Base-by-base conservation (phyloP, 2,888 invertebrate genomes). In the Diarsia dahlii region DNA sequence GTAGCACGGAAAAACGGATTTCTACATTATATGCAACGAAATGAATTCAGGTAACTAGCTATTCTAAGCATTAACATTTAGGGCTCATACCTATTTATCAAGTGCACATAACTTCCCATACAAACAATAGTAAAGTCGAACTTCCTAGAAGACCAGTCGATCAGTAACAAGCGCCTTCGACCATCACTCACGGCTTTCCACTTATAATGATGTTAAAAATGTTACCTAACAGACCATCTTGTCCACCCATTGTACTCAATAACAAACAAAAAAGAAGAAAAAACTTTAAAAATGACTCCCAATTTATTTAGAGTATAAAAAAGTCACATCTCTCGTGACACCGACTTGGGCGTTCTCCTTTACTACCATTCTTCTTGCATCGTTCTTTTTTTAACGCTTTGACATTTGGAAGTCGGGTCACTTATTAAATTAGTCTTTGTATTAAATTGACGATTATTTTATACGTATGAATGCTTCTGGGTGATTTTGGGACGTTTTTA, bases 371-470 rank as follows among this genome's bases (percentile, higher is more conserved):
- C 92, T 94, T 95, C 94, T 94, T 95, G 77, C 63, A 93, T 92
- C 90, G 89, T 93, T 93, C 92, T 92, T 92, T 92, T 91, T 93
- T 93, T 91, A 92, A 89, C 90, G 91, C 93, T 95, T 95, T 95
- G 96, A 96, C 96, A 95, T 96, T 82, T 93, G 89, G 93, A 88
- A 95, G 95, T 93, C 92, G 94, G 95, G 93, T 94, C 95, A 95
- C 95, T 96, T 96, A 96, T 96, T 96, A 96, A 96, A 96, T 96
- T 96, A 96, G 95, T 94, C 95, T 96, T 96, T 96, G 95, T 96
- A 96, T 96, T 95, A 95, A 96, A 96, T 95, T 92, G 92, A 94
- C 94, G 94, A 95, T 95, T 95, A 95, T 95, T 96, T 94, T 95
- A 90, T 90, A 87, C 88, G 87, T 89, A 88, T 89, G 91, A 90